These are phyloP conservation scores for Acromyrmex echinatior DNA, from an alignment of 1,140 invertebrate genomes.

Conservation along the genomic window DNA sequence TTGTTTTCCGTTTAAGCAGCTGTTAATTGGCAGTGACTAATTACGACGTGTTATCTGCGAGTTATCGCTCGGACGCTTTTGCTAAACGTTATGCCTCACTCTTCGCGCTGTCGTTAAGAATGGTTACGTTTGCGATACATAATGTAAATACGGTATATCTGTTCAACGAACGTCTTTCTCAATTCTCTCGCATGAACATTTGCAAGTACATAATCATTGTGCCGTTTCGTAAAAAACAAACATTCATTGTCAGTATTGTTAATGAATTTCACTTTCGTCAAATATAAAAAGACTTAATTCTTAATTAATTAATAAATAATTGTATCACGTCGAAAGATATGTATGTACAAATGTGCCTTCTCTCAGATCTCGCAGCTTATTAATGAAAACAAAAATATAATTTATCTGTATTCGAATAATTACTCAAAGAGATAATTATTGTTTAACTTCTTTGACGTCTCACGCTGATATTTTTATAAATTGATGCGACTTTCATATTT, in stretches of 20 bases:
- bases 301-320: constrained; percentile 37
- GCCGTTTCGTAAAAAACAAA: constrained; percentile 13
- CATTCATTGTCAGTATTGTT: not conserved
- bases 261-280: not conserved
- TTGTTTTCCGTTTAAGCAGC: constrained; percentile 86
- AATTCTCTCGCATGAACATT: constrained; percentile 3
- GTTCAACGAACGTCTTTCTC: not conserved
- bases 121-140: constrained; percentile 60
- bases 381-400: constrained; percentile 21
- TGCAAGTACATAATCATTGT: not conserved
- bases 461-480: not conserved
- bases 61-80: constrained; percentile 81
- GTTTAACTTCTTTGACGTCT: not conserved
- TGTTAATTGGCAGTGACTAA: constrained; percentile 87
- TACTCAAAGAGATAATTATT: constrained; percentile 11
- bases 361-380: not conserved
- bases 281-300: not conserved
- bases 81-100: constrained; percentile 55
- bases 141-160: constrained; percentile 29
- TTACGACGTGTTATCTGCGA: constrained; percentile 83
- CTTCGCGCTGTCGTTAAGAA: constrained; percentile 45
- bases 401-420: constrained; percentile 13
- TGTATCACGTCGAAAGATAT: not conserved
- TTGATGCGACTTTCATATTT: not conserved
- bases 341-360: not conserved